Evolutionary conservation across 2,888 invertebrate species (phyloP).

Genomic region (Hanleya hanleyi): DNA sequence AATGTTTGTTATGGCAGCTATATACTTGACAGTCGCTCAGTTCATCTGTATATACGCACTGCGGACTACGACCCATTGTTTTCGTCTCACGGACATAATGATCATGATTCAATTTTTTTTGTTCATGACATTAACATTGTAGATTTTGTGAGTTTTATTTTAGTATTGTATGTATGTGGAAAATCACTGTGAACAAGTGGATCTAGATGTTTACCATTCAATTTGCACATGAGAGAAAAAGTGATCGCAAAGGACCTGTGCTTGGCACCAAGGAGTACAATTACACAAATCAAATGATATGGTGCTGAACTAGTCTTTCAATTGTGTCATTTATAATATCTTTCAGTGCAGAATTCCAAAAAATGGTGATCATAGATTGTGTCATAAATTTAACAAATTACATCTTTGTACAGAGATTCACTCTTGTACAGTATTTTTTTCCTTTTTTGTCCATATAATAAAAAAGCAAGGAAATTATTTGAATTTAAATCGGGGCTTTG

Average conservation of each 20-base stretch:
- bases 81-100: conserved; percentile 9
- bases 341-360: background rate
- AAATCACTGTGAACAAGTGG: background rate
- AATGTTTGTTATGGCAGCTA: conserved; percentile 10
- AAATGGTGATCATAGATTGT: conserved; percentile 9
- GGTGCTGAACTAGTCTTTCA: conserved; percentile 11
- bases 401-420: conserved; percentile 8
- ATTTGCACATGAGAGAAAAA: background rate
- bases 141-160: conserved; percentile 8
- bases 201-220: conserved; percentile 10
- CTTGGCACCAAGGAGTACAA: background rate
- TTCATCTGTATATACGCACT: conserved; percentile 35
- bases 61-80: conserved; percentile 37
- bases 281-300: conserved; percentile 3
- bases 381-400: conserved; percentile 1
- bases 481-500: background rate
- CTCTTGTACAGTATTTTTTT: conserved; percentile 8
- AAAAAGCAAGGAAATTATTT: background rate
- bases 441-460: background rate
- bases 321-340: background rate
- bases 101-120: conserved; percentile 1
- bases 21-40: conserved; percentile 11
- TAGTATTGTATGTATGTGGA: conserved; percentile 3
- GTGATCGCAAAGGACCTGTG: background rate
- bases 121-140: conserved; percentile 7